Evolutionary conservation across 2,888 invertebrate genomes (phyloP).

Genomic region (Pheosia gnoma): DNA sequence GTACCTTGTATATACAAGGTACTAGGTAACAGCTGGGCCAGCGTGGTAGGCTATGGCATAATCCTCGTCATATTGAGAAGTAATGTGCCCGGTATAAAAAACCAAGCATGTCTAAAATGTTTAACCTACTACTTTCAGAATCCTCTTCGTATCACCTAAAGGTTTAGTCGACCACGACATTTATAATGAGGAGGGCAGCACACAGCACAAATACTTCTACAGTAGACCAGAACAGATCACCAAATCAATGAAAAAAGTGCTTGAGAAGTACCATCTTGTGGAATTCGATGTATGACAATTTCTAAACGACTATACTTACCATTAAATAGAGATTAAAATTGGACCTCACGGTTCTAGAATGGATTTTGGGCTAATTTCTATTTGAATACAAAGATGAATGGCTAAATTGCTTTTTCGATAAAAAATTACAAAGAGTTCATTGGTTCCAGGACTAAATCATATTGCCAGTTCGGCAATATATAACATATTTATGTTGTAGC

Average conservation of each 20-base stretch:
- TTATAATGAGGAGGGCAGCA: slow-evolving; percentile 83
- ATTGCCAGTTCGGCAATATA: slow-evolving; percentile 15
- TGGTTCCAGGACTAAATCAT: slow-evolving; percentile 34
- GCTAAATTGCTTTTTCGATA: slow-evolving; percentile 21
- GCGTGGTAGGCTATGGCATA: too few species aligned
- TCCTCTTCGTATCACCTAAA: slow-evolving; percentile 85
- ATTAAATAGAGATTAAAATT: slow-evolving; percentile 12
- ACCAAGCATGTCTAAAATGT: too few species aligned
- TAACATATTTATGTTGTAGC: slow-evolving; percentile 11
- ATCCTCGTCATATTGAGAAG: too few species aligned
- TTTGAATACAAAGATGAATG: slow-evolving; percentile 26
- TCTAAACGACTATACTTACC: slow-evolving; percentile 9
- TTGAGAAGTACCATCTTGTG: slow-evolving; percentile 65
- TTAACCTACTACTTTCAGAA: slow-evolving; percentile 60
- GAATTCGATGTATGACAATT: slow-evolving; percentile 61
- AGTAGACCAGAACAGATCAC: slow-evolving; percentile 78
- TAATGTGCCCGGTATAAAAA: too few species aligned
- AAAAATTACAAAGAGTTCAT: slow-evolving; percentile 27
- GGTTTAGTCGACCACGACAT: slow-evolving; percentile 82
- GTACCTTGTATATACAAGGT: too few species aligned
- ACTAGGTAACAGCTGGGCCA: too few species aligned
- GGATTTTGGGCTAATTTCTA: slow-evolving; percentile 8
- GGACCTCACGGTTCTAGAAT: slow-evolving; percentile 5
- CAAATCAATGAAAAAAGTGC: slow-evolving; percentile 76
- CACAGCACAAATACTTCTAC: slow-evolving; percentile 84